Evolutionary conservation across 2,888 invertebrate species (phyloP).

Genomic region (Melanophora roralis): DNA sequence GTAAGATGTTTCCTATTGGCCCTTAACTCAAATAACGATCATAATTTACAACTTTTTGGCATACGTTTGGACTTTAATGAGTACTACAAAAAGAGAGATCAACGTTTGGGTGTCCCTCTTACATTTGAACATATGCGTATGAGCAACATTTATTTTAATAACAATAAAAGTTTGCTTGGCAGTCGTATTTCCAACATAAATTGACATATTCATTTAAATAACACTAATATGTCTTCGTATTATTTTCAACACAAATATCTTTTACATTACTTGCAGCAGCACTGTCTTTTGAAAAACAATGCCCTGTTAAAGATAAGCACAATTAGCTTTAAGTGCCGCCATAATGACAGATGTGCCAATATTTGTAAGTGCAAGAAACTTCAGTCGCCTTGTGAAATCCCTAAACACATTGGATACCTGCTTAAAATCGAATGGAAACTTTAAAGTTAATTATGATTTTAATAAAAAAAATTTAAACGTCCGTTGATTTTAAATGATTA

Average conservation of each 20-base stretch:
- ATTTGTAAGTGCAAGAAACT: slow-evolving; percentile 13
- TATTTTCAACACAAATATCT: background rate
- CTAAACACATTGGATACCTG: slow-evolving; percentile 44
- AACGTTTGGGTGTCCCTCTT: slow-evolving; percentile 84
- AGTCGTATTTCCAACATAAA: slow-evolving; percentile 63
- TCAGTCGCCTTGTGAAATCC: slow-evolving; percentile 45
- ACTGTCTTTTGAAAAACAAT: background rate
- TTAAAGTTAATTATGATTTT: slow-evolving; percentile 23
- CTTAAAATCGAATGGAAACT: slow-evolving; percentile 43
- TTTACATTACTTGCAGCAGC: background rate
- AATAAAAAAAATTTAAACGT: slow-evolving; percentile 58
- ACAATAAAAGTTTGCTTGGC: slow-evolving; percentile 65
- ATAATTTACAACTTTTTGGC: slow-evolving; percentile 92
- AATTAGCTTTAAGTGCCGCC: slow-evolving; percentile 17
- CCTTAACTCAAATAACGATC: slow-evolving; percentile 89
- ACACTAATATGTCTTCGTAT: slow-evolving; percentile 16
- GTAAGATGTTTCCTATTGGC: slow-evolving; percentile 91
- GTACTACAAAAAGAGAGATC: slow-evolving; percentile 91
- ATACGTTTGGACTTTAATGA: slow-evolving; percentile 97
- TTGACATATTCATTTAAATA: slow-evolving; percentile 53
- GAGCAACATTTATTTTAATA: slow-evolving; percentile 78
- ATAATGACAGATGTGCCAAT: slow-evolving; percentile 27
- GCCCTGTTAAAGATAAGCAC: slow-evolving; percentile 18
- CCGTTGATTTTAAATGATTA: slow-evolving; percentile 63
- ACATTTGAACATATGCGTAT: slow-evolving; percentile 82